Evolutionary conservation across 2,888 invertebrate species (phyloP), one percentile per base, ranked within the genome.

Genomic region (Rhaphigaster nebulosa): DNA sequence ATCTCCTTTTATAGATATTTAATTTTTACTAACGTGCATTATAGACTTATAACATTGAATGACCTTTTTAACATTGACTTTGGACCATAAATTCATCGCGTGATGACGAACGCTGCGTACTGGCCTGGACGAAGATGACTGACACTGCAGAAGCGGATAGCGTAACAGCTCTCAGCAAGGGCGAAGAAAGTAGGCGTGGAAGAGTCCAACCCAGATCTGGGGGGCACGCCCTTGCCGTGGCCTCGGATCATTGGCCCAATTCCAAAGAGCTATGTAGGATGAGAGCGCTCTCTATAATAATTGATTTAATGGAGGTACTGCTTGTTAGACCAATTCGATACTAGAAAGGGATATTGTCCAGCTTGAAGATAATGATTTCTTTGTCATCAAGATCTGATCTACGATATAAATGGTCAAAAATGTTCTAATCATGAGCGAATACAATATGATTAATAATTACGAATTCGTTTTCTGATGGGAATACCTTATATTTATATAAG

Each of bases 151-250:
- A 10, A 15, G 15, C 4, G 29, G 29, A 65, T 65, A 65, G 12
- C 65, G 60, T 29, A 65, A 65, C 29, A n/a, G 15, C 65, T 29
- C 29, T 2, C 0, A 15, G 70, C 34, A 76, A 76, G 70, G 70
- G 20, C 70, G 70, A 76, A 76, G 70, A 76, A 76, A 76, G 70
- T 76, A 76, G 70, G 70, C 34, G 70, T 76, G 70, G 70, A 76
- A 34, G 34, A 34, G 34, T 38, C 70, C 70, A 76, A 76, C 70
- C 70, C 70, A 76, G 38, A 38, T 76, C 70, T 76, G 70, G 38
- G 65, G 38, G 70, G 34, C 34, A 34, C 34, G 34, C 70, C 70
- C 38, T 76, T 34, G 34, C 70, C 8, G 20, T 20, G 70, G 6
- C 70, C 38, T 38, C 34, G 20, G 29, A 6, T 4, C 38, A 4